Evolutionary conservation across 1,140 invertebrate genomes (phyloP).

Genomic region (Anoplolepis gracilipes): DNA sequence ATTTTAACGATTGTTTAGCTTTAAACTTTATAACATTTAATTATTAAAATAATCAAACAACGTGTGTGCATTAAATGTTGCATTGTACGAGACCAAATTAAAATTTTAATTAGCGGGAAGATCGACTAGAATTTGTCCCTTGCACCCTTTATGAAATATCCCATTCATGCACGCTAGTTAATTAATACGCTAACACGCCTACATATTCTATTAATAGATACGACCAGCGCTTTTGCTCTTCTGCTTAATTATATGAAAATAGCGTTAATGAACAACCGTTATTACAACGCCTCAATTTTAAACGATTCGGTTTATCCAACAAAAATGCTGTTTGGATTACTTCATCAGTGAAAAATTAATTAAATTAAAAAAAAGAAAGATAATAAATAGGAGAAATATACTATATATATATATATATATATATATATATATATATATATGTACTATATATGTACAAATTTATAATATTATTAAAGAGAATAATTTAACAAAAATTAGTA

Average conservation of each 20-base stretch:
- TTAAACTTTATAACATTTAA: conserved; percentile 15
- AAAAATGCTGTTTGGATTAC: not conserved
- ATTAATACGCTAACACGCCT: not conserved
- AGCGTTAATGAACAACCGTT: conserved; percentile 67
- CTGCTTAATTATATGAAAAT: conserved; percentile 73
- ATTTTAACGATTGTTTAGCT: not conserved
- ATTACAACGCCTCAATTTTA: conserved; percentile 13
- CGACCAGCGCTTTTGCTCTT: conserved; percentile 8
- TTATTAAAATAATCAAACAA: conserved; percentile 24
- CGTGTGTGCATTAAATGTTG: conserved; percentile 2
- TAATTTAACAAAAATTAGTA: not conserved
- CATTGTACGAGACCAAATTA: not conserved
- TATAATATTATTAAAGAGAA: not conserved
- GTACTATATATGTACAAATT: no score
- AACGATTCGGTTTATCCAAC: not conserved
- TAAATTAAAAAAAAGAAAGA: conserved; percentile 20
- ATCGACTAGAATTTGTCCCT: not conserved
- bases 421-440: no score
- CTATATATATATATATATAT: no score
- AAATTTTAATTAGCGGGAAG: not conserved
- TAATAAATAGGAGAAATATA: no score
- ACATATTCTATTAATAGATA: conserved; percentile 55
- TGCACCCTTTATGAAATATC: not conserved
- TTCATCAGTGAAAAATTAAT: conserved; percentile 7
- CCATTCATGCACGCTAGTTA: not conserved